phyloP scores from a whole-genome alignment of 2,888 invertebrate species.

The Augiades crinisus region DNA sequence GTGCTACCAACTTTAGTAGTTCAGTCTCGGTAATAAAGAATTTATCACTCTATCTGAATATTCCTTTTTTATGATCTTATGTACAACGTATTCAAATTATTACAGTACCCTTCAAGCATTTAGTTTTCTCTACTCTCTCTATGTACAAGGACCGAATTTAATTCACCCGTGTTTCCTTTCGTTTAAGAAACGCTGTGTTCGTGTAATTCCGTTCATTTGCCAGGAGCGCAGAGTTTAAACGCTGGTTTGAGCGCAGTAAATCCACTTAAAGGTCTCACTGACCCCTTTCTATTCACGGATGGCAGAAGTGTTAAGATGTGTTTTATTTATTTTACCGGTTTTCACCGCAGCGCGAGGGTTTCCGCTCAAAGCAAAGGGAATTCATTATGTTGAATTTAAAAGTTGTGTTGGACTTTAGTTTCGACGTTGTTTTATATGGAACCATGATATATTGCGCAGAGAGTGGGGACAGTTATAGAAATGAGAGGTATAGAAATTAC shows the following conservation, averaged over 20 bases:
- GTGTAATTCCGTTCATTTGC: conserved; percentile 22
- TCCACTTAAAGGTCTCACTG: conserved; percentile 23
- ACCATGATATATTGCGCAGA: too few relatives aligned
- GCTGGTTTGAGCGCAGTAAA: conserved; percentile 18
- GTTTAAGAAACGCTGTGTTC: conserved; percentile 5
- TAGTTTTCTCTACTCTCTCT: too few relatives aligned
- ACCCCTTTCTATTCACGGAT: conserved; percentile 22
- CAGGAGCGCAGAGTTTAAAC: not conserved
- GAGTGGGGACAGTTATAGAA: too few relatives aligned
- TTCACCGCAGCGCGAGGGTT: not conserved
- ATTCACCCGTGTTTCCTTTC: not conserved
- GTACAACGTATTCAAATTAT: too few relatives aligned
- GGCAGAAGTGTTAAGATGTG: conserved; percentile 24
- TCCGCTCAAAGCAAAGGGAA: conserved; percentile 2
- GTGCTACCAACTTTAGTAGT: too few relatives aligned
- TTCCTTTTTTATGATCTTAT: too few relatives aligned
- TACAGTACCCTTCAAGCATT: too few relatives aligned
- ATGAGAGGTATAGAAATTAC: too few relatives aligned
- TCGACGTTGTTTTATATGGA: not conserved
- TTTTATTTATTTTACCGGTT: conserved; percentile 19
- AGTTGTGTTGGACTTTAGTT: conserved; percentile 2
- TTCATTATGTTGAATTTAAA: conserved; percentile 17
- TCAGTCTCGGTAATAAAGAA: too few relatives aligned
- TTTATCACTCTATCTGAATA: too few relatives aligned
- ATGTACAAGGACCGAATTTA: not conserved